phyloP scores from a whole-genome alignment of 2,888 invertebrate species.

The Agrochola lychnidis region DNA sequence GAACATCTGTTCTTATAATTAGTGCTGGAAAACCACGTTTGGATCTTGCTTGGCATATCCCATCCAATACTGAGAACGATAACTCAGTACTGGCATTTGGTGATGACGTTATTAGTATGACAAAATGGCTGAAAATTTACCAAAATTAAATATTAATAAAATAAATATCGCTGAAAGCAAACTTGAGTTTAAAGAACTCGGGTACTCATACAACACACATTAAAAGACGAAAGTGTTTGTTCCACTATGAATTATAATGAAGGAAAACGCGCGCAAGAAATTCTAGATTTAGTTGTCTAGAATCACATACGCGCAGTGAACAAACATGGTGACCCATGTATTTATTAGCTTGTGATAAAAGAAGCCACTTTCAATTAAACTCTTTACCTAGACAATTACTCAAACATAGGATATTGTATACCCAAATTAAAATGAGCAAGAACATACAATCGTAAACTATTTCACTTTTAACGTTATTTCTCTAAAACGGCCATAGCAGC shows the following conservation, averaged over 20 bases:
- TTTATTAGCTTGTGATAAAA: not conserved
- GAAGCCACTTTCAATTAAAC: not conserved
- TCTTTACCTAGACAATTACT: not conserved
- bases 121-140: slow-evolving; percentile 69
- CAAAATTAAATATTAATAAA: not conserved
- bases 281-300: not conserved
- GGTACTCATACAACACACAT: not conserved
- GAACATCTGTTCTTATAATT: slow-evolving; percentile 52
- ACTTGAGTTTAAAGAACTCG: not conserved
- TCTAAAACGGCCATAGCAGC: not conserved
- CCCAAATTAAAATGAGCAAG: not conserved
- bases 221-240: not conserved
- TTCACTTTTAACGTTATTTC: slow-evolving; percentile 13
- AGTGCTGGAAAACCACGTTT: slow-evolving; percentile 71
- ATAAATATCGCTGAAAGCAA: not conserved
- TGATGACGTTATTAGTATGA: slow-evolving; percentile 65
- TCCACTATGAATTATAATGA: not conserved
- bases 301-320: not conserved
- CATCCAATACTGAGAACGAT: slow-evolving; percentile 65
- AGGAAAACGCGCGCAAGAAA: not conserved
- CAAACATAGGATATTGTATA: not conserved
- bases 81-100: slow-evolving; percentile 64
- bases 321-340: not conserved
- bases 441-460: not conserved
- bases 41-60: slow-evolving; percentile 67